Percentiles rank a stretch among this genome's conserved stretches.
These are phyloP conservation scores for Otus scops DNA, from an alignment of 2,797 vertebrate species.

Conservation along the genomic window DNA sequence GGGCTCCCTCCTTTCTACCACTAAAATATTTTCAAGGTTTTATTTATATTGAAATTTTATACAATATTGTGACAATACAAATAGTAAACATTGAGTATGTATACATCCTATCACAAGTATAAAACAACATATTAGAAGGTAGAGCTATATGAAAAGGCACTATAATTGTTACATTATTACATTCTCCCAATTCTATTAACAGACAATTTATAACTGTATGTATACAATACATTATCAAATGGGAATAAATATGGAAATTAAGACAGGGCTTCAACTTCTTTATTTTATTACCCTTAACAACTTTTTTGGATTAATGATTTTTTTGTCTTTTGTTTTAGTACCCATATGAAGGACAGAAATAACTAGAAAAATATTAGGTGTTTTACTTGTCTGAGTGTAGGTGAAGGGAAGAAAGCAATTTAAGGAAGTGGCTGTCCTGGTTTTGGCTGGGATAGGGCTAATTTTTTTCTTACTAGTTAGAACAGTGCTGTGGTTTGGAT, in stretches of 20 bases:
- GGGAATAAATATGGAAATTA: not conserved
- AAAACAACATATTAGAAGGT: not conserved
- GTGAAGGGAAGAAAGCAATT: not conserved
- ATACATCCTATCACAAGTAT: not conserved
- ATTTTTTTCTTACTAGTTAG: no score
- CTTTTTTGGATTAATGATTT: not conserved
- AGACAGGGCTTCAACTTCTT: not conserved
- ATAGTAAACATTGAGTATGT: not conserved
- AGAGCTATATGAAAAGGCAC: not conserved
- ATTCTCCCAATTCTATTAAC: not conserved
- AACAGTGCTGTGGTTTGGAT: no score
- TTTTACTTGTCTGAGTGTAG: not conserved
- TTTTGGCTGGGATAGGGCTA: no score
- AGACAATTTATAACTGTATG: not conserved
- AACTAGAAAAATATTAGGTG: not conserved
- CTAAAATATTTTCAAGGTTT: not conserved
- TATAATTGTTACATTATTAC: not conserved
- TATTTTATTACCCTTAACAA: not conserved
- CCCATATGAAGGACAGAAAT: not conserved
- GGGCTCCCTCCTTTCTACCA: not conserved
- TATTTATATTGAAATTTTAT: not conserved
- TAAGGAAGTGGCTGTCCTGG: not conserved
- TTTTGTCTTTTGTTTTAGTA: not conserved
- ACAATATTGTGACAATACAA: not conserved
- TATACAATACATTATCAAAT: not conserved